phyloP scores from a whole-genome alignment of 2,797 vertebrate species.

The Syncerus caffer region DNA sequence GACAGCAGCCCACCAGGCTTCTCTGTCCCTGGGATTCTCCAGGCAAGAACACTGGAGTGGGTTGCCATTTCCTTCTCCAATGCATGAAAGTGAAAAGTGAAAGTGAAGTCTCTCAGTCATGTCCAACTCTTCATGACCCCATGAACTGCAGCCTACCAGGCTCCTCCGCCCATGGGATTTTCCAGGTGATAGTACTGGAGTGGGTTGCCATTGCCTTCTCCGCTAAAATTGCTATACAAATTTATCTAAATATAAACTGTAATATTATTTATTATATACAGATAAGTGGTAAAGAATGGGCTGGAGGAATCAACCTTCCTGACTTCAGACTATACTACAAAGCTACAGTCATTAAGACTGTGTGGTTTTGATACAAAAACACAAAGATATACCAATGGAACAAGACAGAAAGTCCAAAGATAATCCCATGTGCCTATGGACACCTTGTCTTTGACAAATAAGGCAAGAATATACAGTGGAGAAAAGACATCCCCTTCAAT shows the following conservation, averaged over 20 bases:
- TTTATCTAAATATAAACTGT: neutral
- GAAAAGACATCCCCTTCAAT: neutral
- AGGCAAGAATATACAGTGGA: neutral
- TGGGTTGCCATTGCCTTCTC: too few species aligned
- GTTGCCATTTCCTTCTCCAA: too few species aligned
- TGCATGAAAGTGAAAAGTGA: too few species aligned
- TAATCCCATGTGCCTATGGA: neutral
- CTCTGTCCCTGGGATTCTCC: too few species aligned
- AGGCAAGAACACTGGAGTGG: too few species aligned
- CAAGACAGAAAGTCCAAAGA: neutral
- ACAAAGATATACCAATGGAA: neutral
- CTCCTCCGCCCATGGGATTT: fast-evolving
- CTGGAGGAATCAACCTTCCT: neutral
- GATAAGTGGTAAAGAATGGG: neutral
- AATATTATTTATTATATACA: neutral
- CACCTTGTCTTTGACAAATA: neutral
- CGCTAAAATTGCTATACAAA: neutral
- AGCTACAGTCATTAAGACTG: neutral
- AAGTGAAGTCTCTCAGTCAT: too few species aligned
- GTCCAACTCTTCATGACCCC: too few species aligned
- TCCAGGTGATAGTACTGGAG: too few species aligned
- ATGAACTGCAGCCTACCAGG: too few species aligned
- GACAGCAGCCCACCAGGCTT: too few species aligned
- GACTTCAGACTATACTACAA: neutral
- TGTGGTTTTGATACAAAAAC: neutral